phyloP scores from a whole-genome alignment of 1,140 invertebrate genomes.

The Campodea augens region DNA sequence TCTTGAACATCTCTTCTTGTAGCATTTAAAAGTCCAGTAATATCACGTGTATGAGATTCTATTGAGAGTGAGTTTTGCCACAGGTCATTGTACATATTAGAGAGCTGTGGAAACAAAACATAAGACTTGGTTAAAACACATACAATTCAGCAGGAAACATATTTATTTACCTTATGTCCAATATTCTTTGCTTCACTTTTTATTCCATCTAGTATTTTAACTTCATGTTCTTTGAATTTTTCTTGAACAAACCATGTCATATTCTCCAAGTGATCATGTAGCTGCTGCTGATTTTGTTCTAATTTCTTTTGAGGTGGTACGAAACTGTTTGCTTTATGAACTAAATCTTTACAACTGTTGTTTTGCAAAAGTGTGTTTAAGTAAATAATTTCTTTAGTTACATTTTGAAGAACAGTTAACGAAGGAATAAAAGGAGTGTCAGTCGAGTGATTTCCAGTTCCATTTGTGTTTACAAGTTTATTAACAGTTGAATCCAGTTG shows the following conservation, averaged over 20 bases:
- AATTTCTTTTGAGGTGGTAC: background rate
- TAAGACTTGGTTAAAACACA: no score
- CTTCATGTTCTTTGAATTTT: background rate
- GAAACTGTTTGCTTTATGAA: no score
- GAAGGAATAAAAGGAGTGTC: no score
- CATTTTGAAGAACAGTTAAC: no score
- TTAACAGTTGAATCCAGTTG: no score
- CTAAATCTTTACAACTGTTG: no score
- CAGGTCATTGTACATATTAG: conserved; percentile 33
- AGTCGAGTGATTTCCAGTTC: no score
- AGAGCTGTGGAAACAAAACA: no score
- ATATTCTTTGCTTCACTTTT: conserved; percentile 2
- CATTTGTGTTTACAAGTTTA: no score
- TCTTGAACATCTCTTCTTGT: conserved; percentile 33
- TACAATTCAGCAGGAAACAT: no score
- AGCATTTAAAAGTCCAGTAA: conserved; percentile 28
- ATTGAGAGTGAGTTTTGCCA: conserved; percentile 29
- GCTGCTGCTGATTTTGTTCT: background rate
- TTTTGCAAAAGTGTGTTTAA: no score
- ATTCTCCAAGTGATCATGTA: background rate
- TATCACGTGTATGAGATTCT: conserved; percentile 27
- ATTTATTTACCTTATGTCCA: background rate
- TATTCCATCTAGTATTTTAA: conserved; percentile 1
- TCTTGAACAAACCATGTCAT: background rate
- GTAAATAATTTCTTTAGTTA: no score